Base-by-base conservation (phyloP, 2,797 vertebrate species). In the Epinephelus awoara region DNA sequence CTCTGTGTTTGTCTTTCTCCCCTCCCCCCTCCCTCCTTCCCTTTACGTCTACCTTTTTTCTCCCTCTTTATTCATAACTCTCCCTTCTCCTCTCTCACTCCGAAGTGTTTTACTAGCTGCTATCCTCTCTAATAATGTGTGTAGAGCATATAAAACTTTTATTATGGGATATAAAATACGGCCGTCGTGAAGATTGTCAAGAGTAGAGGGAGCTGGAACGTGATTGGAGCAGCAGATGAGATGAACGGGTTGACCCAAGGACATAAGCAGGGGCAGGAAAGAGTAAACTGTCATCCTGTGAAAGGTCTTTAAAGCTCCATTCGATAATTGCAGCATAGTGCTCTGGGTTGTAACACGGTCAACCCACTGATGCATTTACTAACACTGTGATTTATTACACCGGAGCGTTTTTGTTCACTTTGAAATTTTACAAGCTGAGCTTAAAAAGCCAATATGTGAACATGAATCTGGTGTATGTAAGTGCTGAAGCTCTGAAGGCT, bases 51-150 rank as follows among this genome's bases (percentile, higher is more conserved):
- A 71, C 67, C 72, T 71, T 85, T 72, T 42, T 74, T 50, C 80
- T 68, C 27, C 77, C 79, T 84, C 72, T 67, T 85, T 89, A 89
- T 92, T 90, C 91, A 91, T 87, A 88, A 85, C 85, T 88, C 91
- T 88, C 78, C 78, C 66, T 67, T 79, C 69, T 84, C 75, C 85
- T 81, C 85, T 77, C 87, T 82, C 82, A 74, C 86, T 87, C 91
- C 88, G 84, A 91, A 92, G 91, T 92, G 89, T 93, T 93, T 92
- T 93, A 93, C 92, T 91, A 93, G 93, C 93, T 92, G 92, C 94
- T 92, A 93, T 93, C 92, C 91, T 92, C 92, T 92, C 94, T 93
- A 93, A 94, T 93, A 94, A 94, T 94, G 92, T 93, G 93, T 94
- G 92, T 91, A 90, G 92, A 93, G 94, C 91, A 50, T 91, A 94